Percentiles rank a stretch among this genome's conserved stretches.
phyloP scores from a whole-genome alignment of 2,113 vertebrate genomes.

The Anser cygnoides region DNA sequence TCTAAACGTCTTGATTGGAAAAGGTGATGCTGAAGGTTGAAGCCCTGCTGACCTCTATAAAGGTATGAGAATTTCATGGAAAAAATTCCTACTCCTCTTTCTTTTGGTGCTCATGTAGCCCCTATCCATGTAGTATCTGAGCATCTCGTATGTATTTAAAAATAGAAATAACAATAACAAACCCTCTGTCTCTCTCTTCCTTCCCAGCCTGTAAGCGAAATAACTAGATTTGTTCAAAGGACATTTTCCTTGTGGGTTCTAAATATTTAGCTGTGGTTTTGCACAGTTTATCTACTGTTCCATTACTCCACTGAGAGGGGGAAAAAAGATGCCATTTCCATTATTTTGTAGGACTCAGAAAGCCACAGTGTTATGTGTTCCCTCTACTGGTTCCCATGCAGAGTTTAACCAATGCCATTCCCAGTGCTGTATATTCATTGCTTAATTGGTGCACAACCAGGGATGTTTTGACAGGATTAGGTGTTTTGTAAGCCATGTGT shows the following conservation, averaged over 20 bases:
- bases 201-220: constrained; percentile 38
- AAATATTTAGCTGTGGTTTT: constrained; percentile 60
- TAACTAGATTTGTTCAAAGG: constrained; percentile 43
- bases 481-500: neutral
- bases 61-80: neutral
- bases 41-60: neutral
- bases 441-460: constrained; percentile 6
- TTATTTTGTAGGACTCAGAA: constrained; percentile 28
- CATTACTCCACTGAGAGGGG: constrained; percentile 1
- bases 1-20: neutral
- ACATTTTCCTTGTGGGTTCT: constrained; percentile 37
- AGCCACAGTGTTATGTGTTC: constrained; percentile 48
- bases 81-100: constrained; percentile 5
- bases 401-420: constrained; percentile 43
- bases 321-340: constrained; percentile 8
- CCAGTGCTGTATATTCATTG: neutral
- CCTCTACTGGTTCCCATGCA: constrained; percentile 36
- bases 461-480: neutral
- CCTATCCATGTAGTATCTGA: neutral
- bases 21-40: neutral
- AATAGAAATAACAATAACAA: constrained; percentile 60
- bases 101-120: neutral
- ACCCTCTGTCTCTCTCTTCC: constrained; percentile 22
- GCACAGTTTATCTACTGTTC: constrained; percentile 48
- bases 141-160: constrained; percentile 25